Evolutionary conservation across 2,113 vertebrate genomes (phyloP), one percentile per base, ranked within the genome.

Genomic region (Hyperoodon ampullatus): DNA sequence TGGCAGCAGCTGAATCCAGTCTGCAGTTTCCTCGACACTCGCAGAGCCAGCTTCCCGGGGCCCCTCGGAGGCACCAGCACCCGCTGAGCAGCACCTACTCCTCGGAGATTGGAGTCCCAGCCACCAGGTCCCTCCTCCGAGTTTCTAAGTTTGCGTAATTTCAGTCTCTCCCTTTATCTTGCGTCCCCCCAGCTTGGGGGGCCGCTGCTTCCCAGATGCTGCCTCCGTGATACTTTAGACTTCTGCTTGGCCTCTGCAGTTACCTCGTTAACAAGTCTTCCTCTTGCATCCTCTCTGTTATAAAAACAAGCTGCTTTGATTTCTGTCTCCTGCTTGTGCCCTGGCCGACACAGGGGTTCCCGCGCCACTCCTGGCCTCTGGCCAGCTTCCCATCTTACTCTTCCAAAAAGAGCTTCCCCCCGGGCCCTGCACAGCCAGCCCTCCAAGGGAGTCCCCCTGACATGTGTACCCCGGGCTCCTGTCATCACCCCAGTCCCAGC

Each of bases 161-260:
- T n/a, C 13, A 47, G 12, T 30, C 7, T 70, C 75, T 84, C 42
- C 63, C 23, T 83, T 58, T 81, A 35, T 70, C 60, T 66, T 26
- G 3, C 42, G 68, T 39, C 1, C 8, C 47, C 18, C 28, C 8
- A 23, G 15, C 18, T 12, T 0, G 15, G 7, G 18, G n/a, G 5
- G 21, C 10, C 13, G 61, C 47, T 80, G 12, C 47, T 84, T 60
- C 42, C 65, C 80, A 47, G 13, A 47, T 55, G 15, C 50, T 6
- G 16, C 42, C 91, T 68, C 50, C 50, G 2, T 6, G 4, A 18
- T 50, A 11, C 10, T 23, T 82, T 42, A 44, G 15, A 80, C 30
- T n/a, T 78, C 84, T 75, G 6, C 2, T 68, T 74, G 65, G 87
- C 35, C 60, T 75, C 86, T 82, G 50, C 19, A 35, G 42, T 53